Percentiles rank a stretch among this genome's conserved stretches.
Evolutionary conservation across 2,888 invertebrate species (phyloP).

Genomic region (Metalampra italica): DNA sequence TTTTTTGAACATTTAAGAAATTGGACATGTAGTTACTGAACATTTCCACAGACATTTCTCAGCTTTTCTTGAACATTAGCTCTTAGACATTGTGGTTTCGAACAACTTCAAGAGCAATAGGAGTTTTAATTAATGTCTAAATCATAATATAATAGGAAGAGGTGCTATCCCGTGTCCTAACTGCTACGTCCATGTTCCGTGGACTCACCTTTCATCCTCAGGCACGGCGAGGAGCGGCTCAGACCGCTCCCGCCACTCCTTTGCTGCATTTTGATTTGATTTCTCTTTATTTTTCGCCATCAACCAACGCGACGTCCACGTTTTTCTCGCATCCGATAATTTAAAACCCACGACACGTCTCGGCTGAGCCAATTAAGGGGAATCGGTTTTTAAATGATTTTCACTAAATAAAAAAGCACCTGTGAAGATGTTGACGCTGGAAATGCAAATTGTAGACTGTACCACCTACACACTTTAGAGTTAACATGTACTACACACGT

Average conservation of each 20-base stretch:
- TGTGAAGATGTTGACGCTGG: slow-evolving; percentile 3
- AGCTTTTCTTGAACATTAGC: too few species aligned
- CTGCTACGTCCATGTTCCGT: slow-evolving; percentile 4
- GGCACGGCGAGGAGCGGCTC: slow-evolving; percentile 66
- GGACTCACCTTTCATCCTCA: slow-evolving; percentile 75
- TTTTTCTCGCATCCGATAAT: slow-evolving; percentile 11
- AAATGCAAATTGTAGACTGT: slow-evolving; percentile 8
- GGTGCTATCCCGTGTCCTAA: too few species aligned
- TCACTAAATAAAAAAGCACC: not conserved
- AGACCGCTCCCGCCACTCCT: slow-evolving; percentile 58
- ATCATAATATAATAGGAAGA: too few species aligned
- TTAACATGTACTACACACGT: slow-evolving; percentile 22
- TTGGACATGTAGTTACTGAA: too few species aligned
- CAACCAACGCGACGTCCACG: slow-evolving; percentile 12
- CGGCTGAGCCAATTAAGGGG: slow-evolving; percentile 9
- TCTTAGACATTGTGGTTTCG: too few species aligned
- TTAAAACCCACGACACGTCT: slow-evolving; percentile 5
- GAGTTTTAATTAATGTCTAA: too few species aligned
- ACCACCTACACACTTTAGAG: slow-evolving; percentile 1
- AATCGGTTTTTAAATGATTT: not conserved
- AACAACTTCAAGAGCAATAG: too few species aligned
- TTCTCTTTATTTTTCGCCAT: slow-evolving; percentile 68
- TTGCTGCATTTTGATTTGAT: slow-evolving; percentile 55
- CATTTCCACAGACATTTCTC: too few species aligned
- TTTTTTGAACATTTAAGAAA: too few species aligned